Evolutionary conservation across 2,888 invertebrate species (phyloP), one percentile per base, ranked within the genome.

Genomic region (Venusia cambrica): DNA sequence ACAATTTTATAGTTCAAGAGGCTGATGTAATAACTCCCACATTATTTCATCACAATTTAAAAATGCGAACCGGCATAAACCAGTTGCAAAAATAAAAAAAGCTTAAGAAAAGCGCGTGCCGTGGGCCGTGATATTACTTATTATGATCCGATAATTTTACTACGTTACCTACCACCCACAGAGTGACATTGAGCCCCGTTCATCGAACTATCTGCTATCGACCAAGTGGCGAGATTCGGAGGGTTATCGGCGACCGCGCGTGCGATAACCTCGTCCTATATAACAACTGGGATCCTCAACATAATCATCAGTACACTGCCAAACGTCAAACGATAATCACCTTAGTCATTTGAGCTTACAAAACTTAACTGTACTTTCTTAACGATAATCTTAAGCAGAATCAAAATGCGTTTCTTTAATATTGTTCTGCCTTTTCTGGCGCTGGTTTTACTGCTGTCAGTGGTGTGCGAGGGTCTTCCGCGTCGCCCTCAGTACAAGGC

Each of bases 151-250:
- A n/a, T 83, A 79, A 81, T 67, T 80, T 83, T 84, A 84, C 81
- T 81, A 81, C 64, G 64, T 69, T 64, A 63, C 29, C 51, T 55
- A 55, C 60, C 57, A 11, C 51, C 36, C 7, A 15, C 6, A 33
- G 54, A 54, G 58, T 80, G 84, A 84, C 83, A 84, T 85, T 84
- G 84, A 71, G 56, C 38, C 38, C 45, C 81, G 80, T 83, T 85
- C 84, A 84, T 79, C 81, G 85, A 85, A 83, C 85, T 63, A 28
- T 5, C 3, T 12, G 8, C 16, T 18, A 34, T 65, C 47, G 14
- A n/a, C n/a, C n/a, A n/a, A 21, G 25, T 67, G 69, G 68, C 70
- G 51, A 59, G 58, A 67, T 83, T 81, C 27, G 77, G 73, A 49
- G 68, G 73, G 76, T 77, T 79, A 83, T 81, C 81, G 55, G 47